Evolutionary conservation across 2,113 vertebrate species (phyloP), one percentile per base, ranked within the genome.

Genomic region (Prochilodus magdalenae): DNA sequence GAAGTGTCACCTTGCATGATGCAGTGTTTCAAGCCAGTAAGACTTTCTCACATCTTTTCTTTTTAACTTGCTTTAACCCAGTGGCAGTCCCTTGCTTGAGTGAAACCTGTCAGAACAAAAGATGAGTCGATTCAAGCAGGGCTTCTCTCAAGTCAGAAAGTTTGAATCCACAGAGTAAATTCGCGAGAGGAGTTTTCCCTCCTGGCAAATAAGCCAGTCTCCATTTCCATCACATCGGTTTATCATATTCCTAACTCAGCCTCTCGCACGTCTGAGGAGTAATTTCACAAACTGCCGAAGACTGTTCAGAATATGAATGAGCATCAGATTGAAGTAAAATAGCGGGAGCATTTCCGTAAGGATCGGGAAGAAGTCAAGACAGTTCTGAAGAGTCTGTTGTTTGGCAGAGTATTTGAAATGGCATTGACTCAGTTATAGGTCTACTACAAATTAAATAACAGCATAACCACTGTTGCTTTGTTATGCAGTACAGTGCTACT

Each of bases 1-100:
- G 57, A 76, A 57, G 51, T 67, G 51, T 84, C 78, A 30, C 57
- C 53, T 76, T 59, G 57, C 66, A 81, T 81, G 78, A 44, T 77
- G 26, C 60, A 44, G 33, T 15, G 33, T 81, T 40, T 67, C 63
- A 74, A 66, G 65, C 44, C 27, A 66, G 60, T 29, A 29, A 33
- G 26, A 33, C 30, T 1, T 65, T 20, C 30, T 29, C 44, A 27
- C 73, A 47, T 76, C 65, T 30, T 36, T 59, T 73, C 40, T 36
- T 36, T 73, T 82, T 80, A 59, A 76, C 75, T 78, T 30, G 24
- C 51, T 53, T 70, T 76, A 12, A 14, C 5, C 4, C 73, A 13
- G 53, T 33, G 53, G 3, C 18, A 2, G 2, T 47, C 33, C 51
- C 55, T 47, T 33, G 65, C 40, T 27, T 59, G 15, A 22, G 51